Percentiles rank a stretch among this genome's conserved stretches.
Conservation (phyloP, 2,888 invertebrate species). For the Apodemia mormo region DNA sequence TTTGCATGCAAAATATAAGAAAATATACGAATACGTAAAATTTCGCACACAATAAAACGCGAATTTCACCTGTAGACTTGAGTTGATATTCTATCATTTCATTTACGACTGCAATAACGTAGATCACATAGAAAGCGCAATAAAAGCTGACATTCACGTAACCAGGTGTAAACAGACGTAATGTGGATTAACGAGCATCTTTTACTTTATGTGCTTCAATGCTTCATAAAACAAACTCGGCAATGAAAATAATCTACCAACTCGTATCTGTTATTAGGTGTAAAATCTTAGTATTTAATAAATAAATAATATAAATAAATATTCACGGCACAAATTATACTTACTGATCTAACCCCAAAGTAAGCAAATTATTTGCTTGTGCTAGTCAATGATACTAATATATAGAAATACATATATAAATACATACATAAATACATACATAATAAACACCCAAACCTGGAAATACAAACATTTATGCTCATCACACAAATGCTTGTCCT, state of each 20-base stretch:
- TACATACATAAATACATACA: no score
- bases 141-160: slow-evolving; percentile 32
- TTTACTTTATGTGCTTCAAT: neutral
- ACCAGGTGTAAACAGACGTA: slow-evolving; percentile 4
- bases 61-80: neutral
- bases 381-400: no score
- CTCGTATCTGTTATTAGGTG: neutral
- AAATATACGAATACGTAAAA: neutral
- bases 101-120: slow-evolving; percentile 22
- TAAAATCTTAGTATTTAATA: no score
- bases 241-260: neutral
- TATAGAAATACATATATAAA: no score
- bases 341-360: no score
- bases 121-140: slow-evolving; percentile 30
- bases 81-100: neutral
- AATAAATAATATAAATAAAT: no score
- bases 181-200: slow-evolving; percentile 1
- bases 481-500: no score
- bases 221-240: neutral
- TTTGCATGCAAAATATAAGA: no score
- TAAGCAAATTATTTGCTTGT: no score
- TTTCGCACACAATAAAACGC: neutral
- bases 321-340: no score
- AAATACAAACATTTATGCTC: no score
- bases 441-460: no score